Evolutionary conservation across 2,888 invertebrate species (phyloP).

Genomic region (Rotaria socialis): DNA sequence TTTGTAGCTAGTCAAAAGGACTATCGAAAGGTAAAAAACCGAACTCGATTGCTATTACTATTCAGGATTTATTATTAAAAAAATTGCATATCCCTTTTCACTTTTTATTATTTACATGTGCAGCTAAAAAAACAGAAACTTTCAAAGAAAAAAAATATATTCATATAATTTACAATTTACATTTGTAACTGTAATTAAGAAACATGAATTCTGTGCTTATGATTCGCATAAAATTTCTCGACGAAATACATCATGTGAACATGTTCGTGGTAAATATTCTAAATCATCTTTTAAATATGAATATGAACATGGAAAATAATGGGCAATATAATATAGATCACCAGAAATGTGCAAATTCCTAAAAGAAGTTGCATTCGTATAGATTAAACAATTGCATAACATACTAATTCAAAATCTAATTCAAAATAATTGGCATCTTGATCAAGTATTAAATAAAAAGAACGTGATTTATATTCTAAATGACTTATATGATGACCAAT

Average conservation of each 20-base stretch:
- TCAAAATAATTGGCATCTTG: conserved; percentile 55
- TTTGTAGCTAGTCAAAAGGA: too few relatives aligned
- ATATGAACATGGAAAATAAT: conserved; percentile 90
- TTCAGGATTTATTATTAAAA: too few relatives aligned
- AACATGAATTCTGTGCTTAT: conserved; percentile 58
- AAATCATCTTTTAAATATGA: conserved; percentile 70
- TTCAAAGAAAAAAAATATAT: conserved; percentile 1
- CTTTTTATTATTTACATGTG: conserved; percentile 49
- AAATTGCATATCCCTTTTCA: too few relatives aligned
- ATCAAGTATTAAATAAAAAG: conserved; percentile 54
- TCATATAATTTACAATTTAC: conserved; percentile 51
- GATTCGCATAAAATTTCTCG: conserved; percentile 57
- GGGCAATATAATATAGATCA: conserved; percentile 82
- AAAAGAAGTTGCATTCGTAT: conserved; percentile 45
- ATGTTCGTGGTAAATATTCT: conserved; percentile 52
- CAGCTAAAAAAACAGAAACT: background rate
- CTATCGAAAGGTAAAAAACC: too few relatives aligned
- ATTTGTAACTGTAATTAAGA: conserved; percentile 57
- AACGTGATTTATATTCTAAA: conserved; percentile 71
- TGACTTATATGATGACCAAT: conserved; percentile 86
- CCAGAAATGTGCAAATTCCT: conserved; percentile 66
- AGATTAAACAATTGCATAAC: too few relatives aligned
- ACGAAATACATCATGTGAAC: conserved; percentile 51
- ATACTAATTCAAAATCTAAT: conserved; percentile 57
- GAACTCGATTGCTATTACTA: too few relatives aligned